Evolutionary conservation across 1,140 invertebrate species (phyloP), one percentile per base, ranked within the genome.

Genomic region (Chlorops oryzae): DNA sequence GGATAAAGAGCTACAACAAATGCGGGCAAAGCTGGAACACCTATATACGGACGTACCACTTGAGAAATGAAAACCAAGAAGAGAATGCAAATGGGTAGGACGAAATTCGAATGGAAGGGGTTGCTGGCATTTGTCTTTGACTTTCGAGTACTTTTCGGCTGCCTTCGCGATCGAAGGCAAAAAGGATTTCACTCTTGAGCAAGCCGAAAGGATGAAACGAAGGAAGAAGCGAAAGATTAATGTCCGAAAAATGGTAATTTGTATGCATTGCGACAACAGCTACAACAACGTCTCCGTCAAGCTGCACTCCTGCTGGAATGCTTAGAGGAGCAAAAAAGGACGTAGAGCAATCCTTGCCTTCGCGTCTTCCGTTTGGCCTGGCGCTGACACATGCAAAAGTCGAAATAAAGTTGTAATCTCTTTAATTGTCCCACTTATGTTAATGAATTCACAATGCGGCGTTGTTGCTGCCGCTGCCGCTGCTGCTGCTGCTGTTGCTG

Each of bases 341-440:
- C n/a, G n/a, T n/a, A n/a, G n/a, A n/a, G n/a, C n/a, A n/a, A n/a
- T n/a, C n/a, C n/a, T n/a, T n/a, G n/a, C n/a, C n/a, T n/a, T n/a
- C n/a, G n/a, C n/a, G n/a, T n/a, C n/a, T n/a, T n/a, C n/a, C n/a
- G n/a, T n/a, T n/a, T n/a, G n/a, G n/a, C n/a, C n/a, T n/a, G n/a
- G n/a, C n/a, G n/a, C n/a, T n/a, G n/a, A n/a, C n/a, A n/a, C n/a
- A n/a, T n/a, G 51, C 57, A 66, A 59, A 64, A 54, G 59, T 47
- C 40, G 25, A 64, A 67, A 66, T 66, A 62, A 62, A 66, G 64
- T 66, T 66, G 64, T 66, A 66, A 66, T 66, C 64, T 59, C 62
- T 62, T 59, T 66, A 60, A 65, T 61, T 62, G 60, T 57, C 54
- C 59, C 49, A 59, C 55, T 61, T 51, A 41, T 50, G 54, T 52